These are phyloP conservation scores for Laticauda colubrina DNA, from an alignment of 2,113 vertebrate genomes.

Conservation along the genomic window DNA sequence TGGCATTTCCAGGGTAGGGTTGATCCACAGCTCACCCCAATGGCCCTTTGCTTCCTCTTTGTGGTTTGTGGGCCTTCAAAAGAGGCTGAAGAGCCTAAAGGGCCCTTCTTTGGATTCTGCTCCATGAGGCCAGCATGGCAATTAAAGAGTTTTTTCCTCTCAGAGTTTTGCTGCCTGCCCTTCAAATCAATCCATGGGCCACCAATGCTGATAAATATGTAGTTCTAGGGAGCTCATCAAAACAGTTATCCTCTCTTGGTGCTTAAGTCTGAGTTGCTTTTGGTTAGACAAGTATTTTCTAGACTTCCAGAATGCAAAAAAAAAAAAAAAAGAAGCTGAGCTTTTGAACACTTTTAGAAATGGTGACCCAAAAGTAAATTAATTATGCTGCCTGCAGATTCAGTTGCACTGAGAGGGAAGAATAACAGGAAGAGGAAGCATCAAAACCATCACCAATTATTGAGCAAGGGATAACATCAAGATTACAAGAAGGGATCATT, in stretches of 20 bases:
- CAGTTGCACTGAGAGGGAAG: not conserved
- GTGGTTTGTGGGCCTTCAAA: not conserved
- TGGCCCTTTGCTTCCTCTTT: not conserved
- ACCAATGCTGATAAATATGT: not conserved
- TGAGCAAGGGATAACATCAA: not conserved
- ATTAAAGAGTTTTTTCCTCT: too few relatives aligned
- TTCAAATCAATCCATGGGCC: not conserved
- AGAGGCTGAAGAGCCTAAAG: fast-evolving
- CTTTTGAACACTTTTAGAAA: not conserved
- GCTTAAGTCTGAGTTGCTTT: not conserved
- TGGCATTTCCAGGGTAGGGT: not conserved
- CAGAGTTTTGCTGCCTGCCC: not conserved
- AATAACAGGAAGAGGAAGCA: not conserved
- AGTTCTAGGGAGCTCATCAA: not conserved
- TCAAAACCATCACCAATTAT: not conserved
- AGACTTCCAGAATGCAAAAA: not conserved
- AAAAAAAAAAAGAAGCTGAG: not conserved
- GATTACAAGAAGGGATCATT: not conserved
- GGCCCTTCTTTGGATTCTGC: fast-evolving
- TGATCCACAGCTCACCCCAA: not conserved
- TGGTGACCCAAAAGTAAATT: not conserved
- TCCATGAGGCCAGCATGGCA: not conserved
- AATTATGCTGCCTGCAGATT: not conserved
- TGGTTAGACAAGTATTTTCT: not conserved
- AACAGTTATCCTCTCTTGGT: not conserved